Evolutionary conservation across 1,140 invertebrate species (phyloP), one percentile per base, ranked within the genome.

Genomic region (Drosophila ficusphila): DNA sequence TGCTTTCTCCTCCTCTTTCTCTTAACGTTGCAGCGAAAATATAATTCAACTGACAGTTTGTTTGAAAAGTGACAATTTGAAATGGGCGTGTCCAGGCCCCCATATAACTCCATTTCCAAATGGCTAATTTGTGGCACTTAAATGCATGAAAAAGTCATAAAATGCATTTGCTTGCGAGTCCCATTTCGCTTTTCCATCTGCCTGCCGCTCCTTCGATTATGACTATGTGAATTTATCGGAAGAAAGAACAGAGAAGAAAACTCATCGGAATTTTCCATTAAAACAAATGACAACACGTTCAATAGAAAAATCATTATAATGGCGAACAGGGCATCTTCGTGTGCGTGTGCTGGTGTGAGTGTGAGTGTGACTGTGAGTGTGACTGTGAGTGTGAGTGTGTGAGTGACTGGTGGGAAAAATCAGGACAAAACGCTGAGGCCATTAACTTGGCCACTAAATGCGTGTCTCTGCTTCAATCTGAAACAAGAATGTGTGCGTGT

Each of bases 11-110:
- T 14, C 39, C 8, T 36, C 61, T 14, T 18, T 12, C 29, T 23
- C 34, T 19, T 25, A 18, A 9, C 41, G 41, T n/a, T 64, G 61
- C 61, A 65, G 42, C 60, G 25, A 70, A 82, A 82, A 77, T 82
- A 82, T 82, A 82, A 82, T 82, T 82, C 77, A 82, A 69, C 68
- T 82, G 78, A 77, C 78, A 82, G 73, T 77, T 68, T 70, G 70
- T 65, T 75, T 79, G 65, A 65, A 71, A 75, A 65, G 77, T 79
- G 77, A 79, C 77, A 79, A 76, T 79, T 79, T 53, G 48, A 64
- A 79, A 70, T 36, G 34, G 53, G 52, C 38, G 31, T 25, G 60
- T 18, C 19, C 41, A 18, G 12, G 7, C 18, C 42, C 52, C 33
- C 48, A 18, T 23, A 41, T 41, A 56, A 42, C 52, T 48, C 27